Conservation (phyloP, 2,888 invertebrate genomes). For the Eucera pruinosa region DNA sequence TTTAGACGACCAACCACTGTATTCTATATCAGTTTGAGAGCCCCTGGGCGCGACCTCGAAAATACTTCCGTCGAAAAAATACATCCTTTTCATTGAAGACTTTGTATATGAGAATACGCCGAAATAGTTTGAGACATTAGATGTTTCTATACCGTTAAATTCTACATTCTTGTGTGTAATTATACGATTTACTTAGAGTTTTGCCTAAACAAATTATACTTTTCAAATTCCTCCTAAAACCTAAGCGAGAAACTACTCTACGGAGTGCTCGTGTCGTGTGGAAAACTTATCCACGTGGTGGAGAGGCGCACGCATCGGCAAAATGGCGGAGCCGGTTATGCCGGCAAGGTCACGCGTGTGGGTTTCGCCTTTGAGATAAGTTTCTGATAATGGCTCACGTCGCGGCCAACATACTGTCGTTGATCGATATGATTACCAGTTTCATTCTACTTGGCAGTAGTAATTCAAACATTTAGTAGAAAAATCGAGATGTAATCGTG, state of each 20-base stretch:
- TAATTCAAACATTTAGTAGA: slow-evolving; percentile 6
- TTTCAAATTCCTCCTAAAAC: slow-evolving; percentile 12
- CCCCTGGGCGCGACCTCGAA: slow-evolving; percentile 78
- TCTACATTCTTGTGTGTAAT: too few relatives aligned
- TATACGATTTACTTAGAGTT: too few relatives aligned
- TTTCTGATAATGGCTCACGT: slow-evolving; percentile 65
- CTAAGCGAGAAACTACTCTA: slow-evolving; percentile 23
- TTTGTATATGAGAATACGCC: background rate
- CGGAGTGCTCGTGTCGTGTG: slow-evolving; percentile 59
- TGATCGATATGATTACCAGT: slow-evolving; percentile 57
- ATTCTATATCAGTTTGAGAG: slow-evolving; percentile 67
- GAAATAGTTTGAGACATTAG: too few relatives aligned
- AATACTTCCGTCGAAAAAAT: slow-evolving; percentile 74
- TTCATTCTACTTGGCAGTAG: slow-evolving; percentile 23
- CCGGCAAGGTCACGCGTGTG: slow-evolving; percentile 77
- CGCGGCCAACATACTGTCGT: slow-evolving; percentile 48
- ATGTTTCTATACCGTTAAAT: background rate
- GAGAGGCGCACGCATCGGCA: slow-evolving; percentile 74
- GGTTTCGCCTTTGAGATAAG: slow-evolving; percentile 72
- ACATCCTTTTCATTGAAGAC: slow-evolving; percentile 35
- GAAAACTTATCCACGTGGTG: slow-evolving; percentile 78
- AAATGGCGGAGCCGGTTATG: slow-evolving; percentile 78
- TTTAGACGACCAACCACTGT: slow-evolving; percentile 37
- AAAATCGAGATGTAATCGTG: slow-evolving; percentile 1
- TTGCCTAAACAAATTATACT: background rate